Conservation (phyloP, 2,888 invertebrate genomes). For the Dioctria linearis region DNA sequence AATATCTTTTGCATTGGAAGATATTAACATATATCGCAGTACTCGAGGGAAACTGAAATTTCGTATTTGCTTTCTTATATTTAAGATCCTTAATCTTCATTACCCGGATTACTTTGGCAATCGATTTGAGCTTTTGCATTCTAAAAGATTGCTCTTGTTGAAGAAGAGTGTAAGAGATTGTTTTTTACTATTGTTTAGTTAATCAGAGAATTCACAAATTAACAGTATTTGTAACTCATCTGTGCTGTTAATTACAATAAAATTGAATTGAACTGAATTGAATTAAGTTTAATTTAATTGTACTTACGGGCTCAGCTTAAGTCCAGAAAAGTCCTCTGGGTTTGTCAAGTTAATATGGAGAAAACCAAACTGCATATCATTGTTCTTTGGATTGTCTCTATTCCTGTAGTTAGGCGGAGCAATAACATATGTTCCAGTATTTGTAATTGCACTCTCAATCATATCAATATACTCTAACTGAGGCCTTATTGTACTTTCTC, state of each 20-base stretch:
- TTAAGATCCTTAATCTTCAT: no score
- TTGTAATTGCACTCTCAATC: slow-evolving; percentile 77
- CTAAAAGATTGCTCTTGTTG: no score
- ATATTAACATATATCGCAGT: no score
- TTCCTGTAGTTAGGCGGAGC: slow-evolving; percentile 81
- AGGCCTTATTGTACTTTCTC: slow-evolving; percentile 86
- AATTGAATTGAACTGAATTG: no score
- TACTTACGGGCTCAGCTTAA: slow-evolving; percentile 83
- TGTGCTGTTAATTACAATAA: no score
- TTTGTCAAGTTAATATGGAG: slow-evolving; percentile 89
- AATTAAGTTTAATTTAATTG: neutral
- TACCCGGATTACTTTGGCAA: neutral
- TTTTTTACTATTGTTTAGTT: no score
- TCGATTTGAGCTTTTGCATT: neutral
- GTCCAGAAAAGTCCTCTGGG: slow-evolving; percentile 77
- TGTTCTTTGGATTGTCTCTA: slow-evolving; percentile 78
- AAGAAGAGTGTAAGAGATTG: neutral
- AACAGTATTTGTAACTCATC: no score
- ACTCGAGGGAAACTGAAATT: no score
- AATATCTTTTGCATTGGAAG: no score
- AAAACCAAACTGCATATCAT: slow-evolving; percentile 88
- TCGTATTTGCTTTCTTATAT: no score
- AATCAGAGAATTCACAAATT: no score
- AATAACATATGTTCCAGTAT: slow-evolving; percentile 82
- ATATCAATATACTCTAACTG: slow-evolving; percentile 86